These are phyloP conservation scores for Amblyjoppa fuscipennis DNA, from an alignment of 2,888 invertebrate genomes.

Conservation along the genomic window DNA sequence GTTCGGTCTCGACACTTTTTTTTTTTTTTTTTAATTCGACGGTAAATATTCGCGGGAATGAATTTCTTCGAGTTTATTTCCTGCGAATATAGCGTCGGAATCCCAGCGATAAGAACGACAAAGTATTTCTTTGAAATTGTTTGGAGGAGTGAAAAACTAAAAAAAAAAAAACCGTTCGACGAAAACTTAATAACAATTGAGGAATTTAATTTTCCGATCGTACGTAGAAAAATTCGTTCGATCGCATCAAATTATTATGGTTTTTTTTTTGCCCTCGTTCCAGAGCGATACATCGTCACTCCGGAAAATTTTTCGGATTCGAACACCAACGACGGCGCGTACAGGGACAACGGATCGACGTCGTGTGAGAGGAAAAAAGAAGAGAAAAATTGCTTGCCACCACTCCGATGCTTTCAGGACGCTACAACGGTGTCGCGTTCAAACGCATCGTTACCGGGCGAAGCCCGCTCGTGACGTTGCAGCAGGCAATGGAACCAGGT, in stretches of 20 bases:
- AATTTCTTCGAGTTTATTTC: not conserved
- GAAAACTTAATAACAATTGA: no score
- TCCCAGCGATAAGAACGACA: no score
- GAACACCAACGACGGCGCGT: not conserved
- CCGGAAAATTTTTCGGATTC: not conserved
- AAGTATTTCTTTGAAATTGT: no score
- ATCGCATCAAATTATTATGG: no score
- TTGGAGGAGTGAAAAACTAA: no score
- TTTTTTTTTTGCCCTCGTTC: no score
- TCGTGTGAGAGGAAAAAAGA: not conserved
- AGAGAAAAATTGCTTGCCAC: not conserved
- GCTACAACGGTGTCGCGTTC: conserved; percentile 58
- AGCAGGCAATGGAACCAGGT: conserved; percentile 31
- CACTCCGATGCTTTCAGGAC: conserved; percentile 28
- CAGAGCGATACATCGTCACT: no score
- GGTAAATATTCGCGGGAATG: not conserved
- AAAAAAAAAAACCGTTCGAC: no score
- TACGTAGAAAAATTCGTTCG: no score
- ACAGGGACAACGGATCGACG: not conserved
- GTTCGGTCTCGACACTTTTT: not conserved
- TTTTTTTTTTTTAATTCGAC: no score
- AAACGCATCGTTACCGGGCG: conserved; percentile 63
- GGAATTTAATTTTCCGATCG: no score
- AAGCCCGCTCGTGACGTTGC: conserved; percentile 35
- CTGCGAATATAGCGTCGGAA: not conserved